Percentiles rank a stretch among this genome's conserved stretches.
These are phyloP conservation scores for Hoplias malabaricus DNA, from an alignment of 2,113 vertebrate species.

Conservation along the genomic window DNA sequence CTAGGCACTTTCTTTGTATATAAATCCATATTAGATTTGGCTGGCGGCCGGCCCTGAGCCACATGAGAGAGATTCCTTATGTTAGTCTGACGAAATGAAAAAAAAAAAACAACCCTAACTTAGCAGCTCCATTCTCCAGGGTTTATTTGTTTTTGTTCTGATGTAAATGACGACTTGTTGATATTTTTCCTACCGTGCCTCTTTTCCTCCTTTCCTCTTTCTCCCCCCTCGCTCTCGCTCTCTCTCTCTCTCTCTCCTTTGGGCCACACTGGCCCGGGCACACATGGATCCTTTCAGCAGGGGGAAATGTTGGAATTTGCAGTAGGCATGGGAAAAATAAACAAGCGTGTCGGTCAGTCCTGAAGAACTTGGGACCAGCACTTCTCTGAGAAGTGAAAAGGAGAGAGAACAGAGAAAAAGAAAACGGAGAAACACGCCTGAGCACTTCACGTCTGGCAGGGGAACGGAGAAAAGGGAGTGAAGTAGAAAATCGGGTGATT, in stretches of 20 bases:
- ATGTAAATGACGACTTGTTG: constrained; percentile 72
- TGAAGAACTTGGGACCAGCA: constrained; percentile 44
- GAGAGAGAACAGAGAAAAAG: neutral
- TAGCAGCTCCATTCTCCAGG: constrained; percentile 61
- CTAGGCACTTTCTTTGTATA: constrained; percentile 82
- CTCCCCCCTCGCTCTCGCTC: constrained; percentile 12
- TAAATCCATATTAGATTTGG: constrained; percentile 81
- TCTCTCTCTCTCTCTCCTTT: constrained; percentile 32
- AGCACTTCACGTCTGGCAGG: constrained; percentile 27
- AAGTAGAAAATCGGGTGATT: constrained; percentile 53
- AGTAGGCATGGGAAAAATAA: constrained; percentile 67
- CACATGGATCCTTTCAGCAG: constrained; percentile 60
- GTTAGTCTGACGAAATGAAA: constrained; percentile 48
- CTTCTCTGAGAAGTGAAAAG: constrained; percentile 18
- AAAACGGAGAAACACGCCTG: constrained; percentile 4
- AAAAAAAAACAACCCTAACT: constrained; percentile 51
- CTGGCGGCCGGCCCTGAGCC: constrained; percentile 77
- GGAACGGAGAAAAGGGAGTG: neutral
- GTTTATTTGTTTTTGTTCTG: constrained; percentile 70
- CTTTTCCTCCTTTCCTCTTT: constrained; percentile 24
- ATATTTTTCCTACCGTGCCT: constrained; percentile 62
- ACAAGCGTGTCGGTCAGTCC: constrained; percentile 50
- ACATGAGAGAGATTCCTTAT: constrained; percentile 80
- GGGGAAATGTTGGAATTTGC: constrained; percentile 60
- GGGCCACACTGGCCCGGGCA: constrained; percentile 40